Percentiles rank a stretch among this genome's conserved stretches.
phyloP scores from a whole-genome alignment of 2,113 vertebrate genomes.

The Megaleporinus macrocephalus region DNA sequence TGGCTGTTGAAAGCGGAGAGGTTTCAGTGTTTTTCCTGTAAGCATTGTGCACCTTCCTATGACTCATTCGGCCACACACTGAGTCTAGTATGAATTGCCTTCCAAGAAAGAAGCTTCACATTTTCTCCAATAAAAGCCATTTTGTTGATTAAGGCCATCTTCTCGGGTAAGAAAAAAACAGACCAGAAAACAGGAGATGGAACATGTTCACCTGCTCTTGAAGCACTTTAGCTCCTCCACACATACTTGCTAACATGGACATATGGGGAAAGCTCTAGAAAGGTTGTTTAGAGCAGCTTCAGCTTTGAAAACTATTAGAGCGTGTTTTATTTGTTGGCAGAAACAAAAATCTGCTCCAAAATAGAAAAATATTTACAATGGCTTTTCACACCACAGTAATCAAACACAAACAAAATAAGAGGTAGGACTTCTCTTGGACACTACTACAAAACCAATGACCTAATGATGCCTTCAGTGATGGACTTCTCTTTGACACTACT shows the following conservation, averaged over 20 bases:
- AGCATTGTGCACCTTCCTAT: background rate
- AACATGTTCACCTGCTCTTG: background rate
- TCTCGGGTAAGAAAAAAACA: too few relatives aligned
- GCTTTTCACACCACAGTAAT: background rate
- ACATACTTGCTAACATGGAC: background rate
- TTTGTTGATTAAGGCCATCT: slow-evolving; percentile 6
- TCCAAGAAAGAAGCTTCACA: background rate
- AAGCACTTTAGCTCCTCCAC: background rate
- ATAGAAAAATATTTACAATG: background rate
- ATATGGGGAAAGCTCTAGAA: background rate
- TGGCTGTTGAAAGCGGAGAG: background rate
- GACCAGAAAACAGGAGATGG: background rate
- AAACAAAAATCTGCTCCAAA: background rate
- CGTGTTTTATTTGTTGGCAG: background rate
- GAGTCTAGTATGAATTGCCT: background rate
- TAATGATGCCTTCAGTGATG: too few relatives aligned
- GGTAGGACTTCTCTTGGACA: too few relatives aligned
- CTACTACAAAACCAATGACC: too few relatives aligned
- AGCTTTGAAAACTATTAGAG: background rate
- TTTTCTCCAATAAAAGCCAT: background rate
- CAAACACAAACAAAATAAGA: background rate
- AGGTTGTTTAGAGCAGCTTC: background rate
- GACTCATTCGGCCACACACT: background rate
- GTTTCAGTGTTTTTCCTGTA: too few relatives aligned
- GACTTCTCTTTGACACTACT: too few relatives aligned